Evolutionary conservation across 2,113 vertebrate species (phyloP), one percentile per base, ranked within the genome.

Genomic region (Dunckerocampus dactyliophorus): DNA sequence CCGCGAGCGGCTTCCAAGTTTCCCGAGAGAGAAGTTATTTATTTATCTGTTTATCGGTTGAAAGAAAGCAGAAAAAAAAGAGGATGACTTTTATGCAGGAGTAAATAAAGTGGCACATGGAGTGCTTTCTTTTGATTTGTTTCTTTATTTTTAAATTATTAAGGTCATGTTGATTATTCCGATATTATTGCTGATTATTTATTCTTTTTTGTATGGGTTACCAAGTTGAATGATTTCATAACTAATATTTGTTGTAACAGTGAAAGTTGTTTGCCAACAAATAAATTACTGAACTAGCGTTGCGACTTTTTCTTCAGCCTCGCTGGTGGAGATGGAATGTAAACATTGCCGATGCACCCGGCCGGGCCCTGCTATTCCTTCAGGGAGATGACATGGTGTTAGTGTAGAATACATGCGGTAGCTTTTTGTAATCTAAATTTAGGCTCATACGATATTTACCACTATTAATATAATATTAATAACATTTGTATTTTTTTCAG

Each of bases 221-320:
- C 89, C 91, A 88, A 95, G 92, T 92, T 93, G 92, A 94, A 96
- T 95, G 95, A 95, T 93, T 94, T 95, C 95, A 95, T 96, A 95
- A 97, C 95, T 98, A 98, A 97, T 98, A 96, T 94, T 95, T 96
- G 96, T 98, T 98, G 96, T 98, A 96, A 97, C 94, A 98, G 96
- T 98, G 95, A 94, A 95, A 95, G 92, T 95, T 98, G 95, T 98
- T 97, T 97, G 94, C 95, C 94, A 95, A 98, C 92, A 95, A 98
- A 97, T 98, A 98, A 98, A 98, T 94, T 92, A 95, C 93, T 95
- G 95, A 95, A 81, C 84, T 86, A 87, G 84, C 71, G 79, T 76
- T 80, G 82, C 22, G 74, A 65, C 59, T 34, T 62, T 37, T 62
- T 80, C 81, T 80, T 75, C 34, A 42, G 75, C 58, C 71, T 86